phyloP scores from a whole-genome alignment of 2,797 vertebrate species.

The Cynodonichthys magdalenae region DNA sequence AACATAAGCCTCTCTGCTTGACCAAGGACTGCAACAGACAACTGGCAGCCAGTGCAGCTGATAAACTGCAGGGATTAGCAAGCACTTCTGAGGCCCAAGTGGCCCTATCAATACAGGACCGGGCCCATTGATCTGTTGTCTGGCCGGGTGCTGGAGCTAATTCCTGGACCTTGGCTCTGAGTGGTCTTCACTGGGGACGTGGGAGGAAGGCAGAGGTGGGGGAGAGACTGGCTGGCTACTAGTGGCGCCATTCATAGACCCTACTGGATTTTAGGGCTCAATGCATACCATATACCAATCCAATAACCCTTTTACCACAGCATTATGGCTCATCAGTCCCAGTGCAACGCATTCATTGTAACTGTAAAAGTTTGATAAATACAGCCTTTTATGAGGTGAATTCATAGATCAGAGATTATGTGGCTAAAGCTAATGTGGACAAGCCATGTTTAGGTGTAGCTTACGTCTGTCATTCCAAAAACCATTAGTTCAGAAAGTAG shows the following conservation, averaged over 20 bases:
- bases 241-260: slow-evolving; percentile 73
- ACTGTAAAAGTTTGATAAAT: neutral
- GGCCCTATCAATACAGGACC: slow-evolving; percentile 79
- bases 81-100: slow-evolving; percentile 79
- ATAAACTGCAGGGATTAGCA: slow-evolving; percentile 82
- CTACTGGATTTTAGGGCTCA: slow-evolving; percentile 71
- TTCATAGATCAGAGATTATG: neutral
- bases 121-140: slow-evolving; percentile 82
- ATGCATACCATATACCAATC: slow-evolving; percentile 48
- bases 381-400: neutral
- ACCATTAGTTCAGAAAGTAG: too few species aligned
- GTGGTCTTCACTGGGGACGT: slow-evolving; percentile 66
- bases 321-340: slow-evolving; percentile 18
- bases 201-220: slow-evolving; percentile 57
- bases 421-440: too few species aligned
- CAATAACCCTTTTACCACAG: slow-evolving; percentile 50
- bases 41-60: slow-evolving; percentile 66
- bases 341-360: slow-evolving; percentile 10
- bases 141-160: slow-evolving; percentile 77
- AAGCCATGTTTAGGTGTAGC: too few species aligned
- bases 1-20: slow-evolving; percentile 48
- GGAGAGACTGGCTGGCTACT: slow-evolving; percentile 72
- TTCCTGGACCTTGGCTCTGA: slow-evolving; percentile 78
- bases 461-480: too few species aligned
- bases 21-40: slow-evolving; percentile 61